A percentile compares a stretch with the other conserved stretches of the same genome.
Evolutionary conservation across 2,888 invertebrate genomes (phyloP).

Genomic region (Acholoe squamosa): DNA sequence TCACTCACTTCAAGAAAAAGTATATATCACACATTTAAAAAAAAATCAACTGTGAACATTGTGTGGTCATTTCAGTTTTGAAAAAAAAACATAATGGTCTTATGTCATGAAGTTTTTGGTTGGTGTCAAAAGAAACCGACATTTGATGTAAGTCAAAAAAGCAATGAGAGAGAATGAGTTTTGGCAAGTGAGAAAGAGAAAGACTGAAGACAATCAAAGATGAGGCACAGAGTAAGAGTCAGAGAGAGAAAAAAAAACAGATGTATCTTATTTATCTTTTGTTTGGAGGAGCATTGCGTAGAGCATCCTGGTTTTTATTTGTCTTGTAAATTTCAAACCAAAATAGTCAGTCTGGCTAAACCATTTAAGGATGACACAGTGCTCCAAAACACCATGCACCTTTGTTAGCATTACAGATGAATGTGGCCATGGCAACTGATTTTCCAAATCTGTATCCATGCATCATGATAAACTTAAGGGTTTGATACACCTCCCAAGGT

Average conservation of each 20-base stretch:
- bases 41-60: constrained; percentile 26
- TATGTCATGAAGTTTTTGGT: not conserved
- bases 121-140: not conserved
- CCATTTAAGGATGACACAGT: too few species aligned
- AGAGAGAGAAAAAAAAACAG: not conserved
- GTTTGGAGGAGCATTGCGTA: not conserved
- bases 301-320: constrained; percentile 17
- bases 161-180: not conserved
- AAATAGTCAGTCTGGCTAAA: constrained; percentile 44
- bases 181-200: not conserved
- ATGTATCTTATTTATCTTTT: not conserved
- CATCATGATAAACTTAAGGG: too few species aligned
- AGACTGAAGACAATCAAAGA: not conserved
- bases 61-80: constrained; percentile 20
- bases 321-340: not conserved
- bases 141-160: not conserved
- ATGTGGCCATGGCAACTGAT: too few species aligned
- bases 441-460: too few species aligned
- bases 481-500: too few species aligned
- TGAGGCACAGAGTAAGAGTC: not conserved
- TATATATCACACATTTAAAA: constrained; percentile 15
- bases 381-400: too few species aligned
- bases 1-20: not conserved
- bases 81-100: not conserved
- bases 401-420: too few species aligned